Evolutionary conservation across 2,113 vertebrate genomes (phyloP), one percentile per base, ranked within the genome.

Genomic region (Brachyhypopomus occidentalis): DNA sequence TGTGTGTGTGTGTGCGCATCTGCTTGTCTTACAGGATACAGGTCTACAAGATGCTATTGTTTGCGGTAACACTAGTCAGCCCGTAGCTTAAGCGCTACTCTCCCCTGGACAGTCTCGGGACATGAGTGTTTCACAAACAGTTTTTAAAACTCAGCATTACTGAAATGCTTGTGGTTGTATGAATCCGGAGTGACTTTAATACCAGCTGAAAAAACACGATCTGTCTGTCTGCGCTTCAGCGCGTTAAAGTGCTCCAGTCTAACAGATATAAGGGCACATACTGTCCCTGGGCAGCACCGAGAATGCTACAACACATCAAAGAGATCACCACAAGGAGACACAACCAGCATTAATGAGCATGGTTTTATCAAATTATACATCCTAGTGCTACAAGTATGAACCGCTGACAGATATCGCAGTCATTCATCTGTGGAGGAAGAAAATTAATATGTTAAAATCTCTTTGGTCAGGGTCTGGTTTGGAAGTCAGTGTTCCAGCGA

Each of bases 201-300:
- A 64, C 25, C 72, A 74, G 45, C 59, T 66, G 60, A 75, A 74
- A 34, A 48, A 75, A 75, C 79, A 38, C 60, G 60, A 41, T 75
- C 60, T 80, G 70, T 72, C 77, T 45, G 52, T 80, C 59, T 72
- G 59, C 59, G 20, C n/a, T 64, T 17, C 58, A 4, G 12, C 70
- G 45, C 22, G 2, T 36, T 20, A 8, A 72, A 34, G 45, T 25
- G 25, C 23, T 56, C 34, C 5, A 41, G 25, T 56, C 36, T 38
- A 41, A 19, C 58, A 80, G 78, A 38, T 34, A 79, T 3, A 52
- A 48, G 55, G 59, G 72, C 66, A 22, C 8, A 70, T 22, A 41
- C 34, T 34, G 3, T 70, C 19, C 66, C 66, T 70, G 66, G 38
- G 66, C 34, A 70, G 64, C 30, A 67, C 25, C 16, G 22, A 64